phyloP scores from a whole-genome alignment of 2,113 vertebrate genomes.

The Falco punctatus region DNA sequence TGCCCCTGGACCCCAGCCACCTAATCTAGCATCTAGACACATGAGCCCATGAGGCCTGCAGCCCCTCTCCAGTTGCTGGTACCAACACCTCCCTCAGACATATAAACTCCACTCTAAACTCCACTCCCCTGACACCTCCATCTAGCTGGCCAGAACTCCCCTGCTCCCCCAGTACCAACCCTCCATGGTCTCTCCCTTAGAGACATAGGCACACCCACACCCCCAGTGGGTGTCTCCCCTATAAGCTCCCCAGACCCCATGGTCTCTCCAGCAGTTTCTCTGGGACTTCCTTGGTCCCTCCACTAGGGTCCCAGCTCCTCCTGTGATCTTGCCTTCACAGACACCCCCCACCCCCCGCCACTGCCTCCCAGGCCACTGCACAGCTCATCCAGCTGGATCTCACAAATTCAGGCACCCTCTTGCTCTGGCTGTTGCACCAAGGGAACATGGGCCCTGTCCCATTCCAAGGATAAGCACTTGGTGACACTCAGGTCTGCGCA shows the following conservation, averaged over 20 bases:
- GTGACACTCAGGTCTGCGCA: background rate
- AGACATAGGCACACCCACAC: background rate
- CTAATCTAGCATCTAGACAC: background rate
- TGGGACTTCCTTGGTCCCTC: background rate
- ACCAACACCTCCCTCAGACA: background rate
- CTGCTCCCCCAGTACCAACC: background rate
- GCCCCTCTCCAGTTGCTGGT: background rate
- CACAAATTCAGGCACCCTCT: fast-evolving
- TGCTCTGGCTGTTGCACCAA: background rate
- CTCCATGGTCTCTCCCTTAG: background rate
- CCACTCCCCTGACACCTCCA: too few relatives aligned
- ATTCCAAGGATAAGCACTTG: background rate
- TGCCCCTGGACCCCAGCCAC: background rate
- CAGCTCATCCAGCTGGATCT: background rate
- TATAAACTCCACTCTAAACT: background rate
- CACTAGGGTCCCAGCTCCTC: background rate
- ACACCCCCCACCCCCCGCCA: too few relatives aligned
- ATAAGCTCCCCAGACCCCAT: background rate
- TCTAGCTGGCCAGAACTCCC: background rate
- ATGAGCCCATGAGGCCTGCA: background rate
- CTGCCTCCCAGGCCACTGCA: background rate
- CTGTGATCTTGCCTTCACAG: background rate
- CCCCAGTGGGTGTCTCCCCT: background rate
- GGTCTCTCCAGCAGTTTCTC: background rate
- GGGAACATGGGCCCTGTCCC: background rate